phyloP scores from a whole-genome alignment of 2,797 vertebrate species.

The Anabacerthia variegaticeps region DNA sequence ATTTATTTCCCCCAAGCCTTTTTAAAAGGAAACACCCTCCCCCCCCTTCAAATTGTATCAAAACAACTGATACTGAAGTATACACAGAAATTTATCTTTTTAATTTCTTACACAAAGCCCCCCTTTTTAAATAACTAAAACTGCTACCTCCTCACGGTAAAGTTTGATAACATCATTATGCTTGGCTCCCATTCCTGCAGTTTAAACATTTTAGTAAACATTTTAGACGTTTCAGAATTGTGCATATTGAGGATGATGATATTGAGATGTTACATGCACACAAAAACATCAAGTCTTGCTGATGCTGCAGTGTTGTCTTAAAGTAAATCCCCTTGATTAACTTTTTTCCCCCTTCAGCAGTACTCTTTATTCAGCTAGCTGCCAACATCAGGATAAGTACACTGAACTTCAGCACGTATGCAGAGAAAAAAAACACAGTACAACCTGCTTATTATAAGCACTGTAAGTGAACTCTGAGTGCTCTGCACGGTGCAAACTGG shows the following conservation, averaged over 20 bases:
- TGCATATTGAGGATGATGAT: not conserved
- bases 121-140: not conserved
- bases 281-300: not conserved
- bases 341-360: not conserved
- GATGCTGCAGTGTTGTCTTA: not conserved
- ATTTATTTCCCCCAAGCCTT: not conserved
- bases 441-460: not conserved
- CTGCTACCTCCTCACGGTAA: not conserved
- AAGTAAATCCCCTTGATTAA: not conserved
- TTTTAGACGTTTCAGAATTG: not conserved
- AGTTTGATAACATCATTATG: not conserved
- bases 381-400: not conserved
- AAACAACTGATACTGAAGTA: not conserved
- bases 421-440: not conserved
- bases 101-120: not conserved
- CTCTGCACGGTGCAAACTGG: not conserved
- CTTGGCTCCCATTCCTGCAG: not conserved
- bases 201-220: not conserved
- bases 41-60: not conserved
- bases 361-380: slow-evolving; percentile 20
- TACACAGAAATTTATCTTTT: not conserved
- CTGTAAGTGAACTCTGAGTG: not conserved
- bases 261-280: not conserved
- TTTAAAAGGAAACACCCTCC: not conserved
- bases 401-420: not conserved